Evolutionary conservation across 2,113 vertebrate species (phyloP), one percentile per base, ranked within the genome.

Genomic region (Empidonax alnorum): DNA sequence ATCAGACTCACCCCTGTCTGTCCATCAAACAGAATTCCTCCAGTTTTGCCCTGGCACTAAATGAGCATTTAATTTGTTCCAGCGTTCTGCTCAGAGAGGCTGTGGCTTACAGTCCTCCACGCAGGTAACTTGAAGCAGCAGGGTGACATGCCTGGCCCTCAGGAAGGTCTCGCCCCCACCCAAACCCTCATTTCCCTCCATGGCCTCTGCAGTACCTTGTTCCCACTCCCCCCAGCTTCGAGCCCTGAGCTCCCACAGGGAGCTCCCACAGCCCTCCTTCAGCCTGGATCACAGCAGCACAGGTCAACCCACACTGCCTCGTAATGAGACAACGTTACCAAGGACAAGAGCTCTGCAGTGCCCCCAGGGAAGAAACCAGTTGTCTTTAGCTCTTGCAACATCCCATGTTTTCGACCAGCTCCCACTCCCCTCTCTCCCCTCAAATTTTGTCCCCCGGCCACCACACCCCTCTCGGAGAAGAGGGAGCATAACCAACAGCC

Each of bases 281-380:
- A 71, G 37, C 20, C 53, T 69, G 31, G 21, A 31, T 39, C 31
- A 39, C 31, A 91, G 35, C 1, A 7, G 14, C 67, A 22, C 58
- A 7, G 24, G n/a, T 59, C 0, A 0, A 22, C n/a, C 27, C 3
- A 2, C 27, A 6, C 12, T 21, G 33, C 35, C 14, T 53, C 11
- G 12, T 9, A 25, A 59, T 31, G 28, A 78, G 27, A 42, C 2
- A 69, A 8, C 11, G 3, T 30, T 6, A 78, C 9, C 30, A 58
- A 37, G 20, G 35, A 67, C 39, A 55, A 90, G n/a, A n/a, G 19
- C 27, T 35, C 49, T 24, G 12, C 63, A 53, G 41, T 2, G 16
- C 24, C 76, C 17, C 25, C 71, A 82, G 21, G 22, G 25, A 82
- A 89, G 30, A 61, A 14, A 66, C 9, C 23, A 15, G 6, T 9